These are phyloP conservation scores for Vulpes vulpes DNA, from an alignment of 2,113 vertebrate species.

Conservation along the genomic window DNA sequence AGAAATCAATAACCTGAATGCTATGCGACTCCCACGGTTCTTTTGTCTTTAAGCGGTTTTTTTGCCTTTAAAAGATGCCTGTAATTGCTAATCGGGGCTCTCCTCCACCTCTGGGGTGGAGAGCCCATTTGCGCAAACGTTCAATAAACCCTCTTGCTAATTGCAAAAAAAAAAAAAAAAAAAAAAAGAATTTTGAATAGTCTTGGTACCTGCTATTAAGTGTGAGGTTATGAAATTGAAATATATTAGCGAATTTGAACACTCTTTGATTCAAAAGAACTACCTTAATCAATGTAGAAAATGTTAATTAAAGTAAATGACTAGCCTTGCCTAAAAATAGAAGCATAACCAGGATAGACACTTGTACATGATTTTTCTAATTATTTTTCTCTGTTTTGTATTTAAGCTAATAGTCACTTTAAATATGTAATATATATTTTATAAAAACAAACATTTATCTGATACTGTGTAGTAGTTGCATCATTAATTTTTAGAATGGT, in stretches of 20 bases:
- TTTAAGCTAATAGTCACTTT: neutral
- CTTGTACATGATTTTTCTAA: neutral
- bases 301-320: neutral
- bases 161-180: no score
- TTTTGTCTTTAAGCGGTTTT: no score
- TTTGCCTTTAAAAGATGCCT: no score
- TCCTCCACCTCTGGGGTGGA: no score
- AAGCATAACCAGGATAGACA: neutral
- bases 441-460: constrained; percentile 1
- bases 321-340: neutral
- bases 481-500: neutral
- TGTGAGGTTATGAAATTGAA: neutral
- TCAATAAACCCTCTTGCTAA: no score
- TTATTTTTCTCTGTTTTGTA: neutral
- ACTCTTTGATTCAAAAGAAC: neutral
- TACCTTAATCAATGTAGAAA: neutral
- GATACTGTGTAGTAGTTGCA: neutral
- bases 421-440: neutral
- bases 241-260: neutral
- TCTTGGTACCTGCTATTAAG: neutral
- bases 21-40: no score
- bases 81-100: no score
- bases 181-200: neutral
- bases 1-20: no score
- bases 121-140: no score